These are phyloP conservation scores for Acinonyx jubatus DNA, from an alignment of 2,113 vertebrate species.

Conservation along the genomic window DNA sequence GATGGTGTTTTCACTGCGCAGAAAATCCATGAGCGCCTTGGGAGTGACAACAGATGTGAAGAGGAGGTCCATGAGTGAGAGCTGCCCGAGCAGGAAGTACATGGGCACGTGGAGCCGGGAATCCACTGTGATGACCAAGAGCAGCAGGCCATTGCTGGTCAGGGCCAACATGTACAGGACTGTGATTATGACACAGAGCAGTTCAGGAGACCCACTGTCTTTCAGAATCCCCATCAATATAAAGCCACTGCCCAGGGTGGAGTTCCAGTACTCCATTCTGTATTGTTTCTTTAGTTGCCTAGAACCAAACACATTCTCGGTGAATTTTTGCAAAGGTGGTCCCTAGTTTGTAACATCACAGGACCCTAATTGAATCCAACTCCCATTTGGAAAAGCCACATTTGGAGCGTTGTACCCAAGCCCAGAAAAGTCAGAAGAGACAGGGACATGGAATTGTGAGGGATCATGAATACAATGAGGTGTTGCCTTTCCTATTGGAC, in stretches of 20 bases:
- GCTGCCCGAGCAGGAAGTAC: conserved; percentile 67
- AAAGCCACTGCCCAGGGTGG: conserved; percentile 48
- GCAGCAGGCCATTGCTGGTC: conserved; percentile 65
- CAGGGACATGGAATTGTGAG: too few relatives aligned
- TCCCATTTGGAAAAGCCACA: too few relatives aligned
- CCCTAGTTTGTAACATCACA: not conserved
- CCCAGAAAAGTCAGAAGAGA: too few relatives aligned
- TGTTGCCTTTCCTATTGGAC: not conserved
- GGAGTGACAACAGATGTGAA: conserved; percentile 68
- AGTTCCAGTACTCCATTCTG: conserved; percentile 61
- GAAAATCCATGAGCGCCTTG: conserved; percentile 57
- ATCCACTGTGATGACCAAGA: conserved; percentile 56
- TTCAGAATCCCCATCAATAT: conserved; percentile 68
- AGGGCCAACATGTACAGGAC: conserved; percentile 54
- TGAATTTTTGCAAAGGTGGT: not conserved
- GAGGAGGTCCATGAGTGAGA: conserved; percentile 74
- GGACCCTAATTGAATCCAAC: rapidly evolving
- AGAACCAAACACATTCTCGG: not conserved
- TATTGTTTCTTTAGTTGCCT: not conserved
- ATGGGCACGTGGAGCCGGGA: conserved; percentile 51
- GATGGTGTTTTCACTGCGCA: conserved; percentile 57
- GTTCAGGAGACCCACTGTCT: conserved; percentile 40
- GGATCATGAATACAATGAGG: not conserved
- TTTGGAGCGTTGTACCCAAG: too few relatives aligned
- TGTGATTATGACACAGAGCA: conserved; percentile 54